Percentiles rank a stretch among this genome's conserved stretches.
These are phyloP conservation scores for Chionis minor DNA, from an alignment of 2,113 vertebrate genomes.

Conservation along the genomic window DNA sequence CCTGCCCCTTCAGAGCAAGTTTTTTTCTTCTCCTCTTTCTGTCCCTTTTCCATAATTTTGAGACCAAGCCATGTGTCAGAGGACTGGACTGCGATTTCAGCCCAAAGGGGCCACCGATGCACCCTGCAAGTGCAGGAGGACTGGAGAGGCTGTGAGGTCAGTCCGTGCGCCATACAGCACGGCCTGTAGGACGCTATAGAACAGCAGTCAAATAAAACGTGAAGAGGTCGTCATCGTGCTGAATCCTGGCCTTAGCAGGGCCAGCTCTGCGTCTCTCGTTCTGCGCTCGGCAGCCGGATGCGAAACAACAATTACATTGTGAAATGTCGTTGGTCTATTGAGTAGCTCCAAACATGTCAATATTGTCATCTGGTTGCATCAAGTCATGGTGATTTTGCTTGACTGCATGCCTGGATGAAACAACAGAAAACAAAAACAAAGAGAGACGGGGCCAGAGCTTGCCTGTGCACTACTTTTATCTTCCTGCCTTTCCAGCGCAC, in stretches of 20 bases:
- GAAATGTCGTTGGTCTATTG: background rate
- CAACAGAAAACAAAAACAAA: background rate
- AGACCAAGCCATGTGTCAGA: background rate
- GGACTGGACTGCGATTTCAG: fast-evolving
- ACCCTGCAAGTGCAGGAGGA: background rate
- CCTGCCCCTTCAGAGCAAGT: background rate
- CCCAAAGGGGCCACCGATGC: background rate
- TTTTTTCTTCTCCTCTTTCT: background rate
- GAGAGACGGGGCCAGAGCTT: background rate
- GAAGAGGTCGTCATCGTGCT: background rate
- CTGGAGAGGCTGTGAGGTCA: background rate
- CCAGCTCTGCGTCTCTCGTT: background rate
- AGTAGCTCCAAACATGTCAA: background rate
- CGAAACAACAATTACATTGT: background rate
- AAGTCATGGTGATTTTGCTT: slow-evolving; percentile 6
- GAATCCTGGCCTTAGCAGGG: background rate
- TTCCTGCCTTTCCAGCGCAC: background rate
- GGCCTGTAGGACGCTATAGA: background rate
- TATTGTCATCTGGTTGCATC: slow-evolving; percentile 5
- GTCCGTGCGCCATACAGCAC: fast-evolving
- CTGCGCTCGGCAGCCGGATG: background rate
- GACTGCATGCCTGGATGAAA: slow-evolving; percentile 2
- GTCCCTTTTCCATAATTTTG: background rate
- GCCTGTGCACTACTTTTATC: background rate
- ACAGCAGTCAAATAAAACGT: background rate